Conservation (phyloP, 2,888 invertebrate species). For the Andrena fulva region DNA sequence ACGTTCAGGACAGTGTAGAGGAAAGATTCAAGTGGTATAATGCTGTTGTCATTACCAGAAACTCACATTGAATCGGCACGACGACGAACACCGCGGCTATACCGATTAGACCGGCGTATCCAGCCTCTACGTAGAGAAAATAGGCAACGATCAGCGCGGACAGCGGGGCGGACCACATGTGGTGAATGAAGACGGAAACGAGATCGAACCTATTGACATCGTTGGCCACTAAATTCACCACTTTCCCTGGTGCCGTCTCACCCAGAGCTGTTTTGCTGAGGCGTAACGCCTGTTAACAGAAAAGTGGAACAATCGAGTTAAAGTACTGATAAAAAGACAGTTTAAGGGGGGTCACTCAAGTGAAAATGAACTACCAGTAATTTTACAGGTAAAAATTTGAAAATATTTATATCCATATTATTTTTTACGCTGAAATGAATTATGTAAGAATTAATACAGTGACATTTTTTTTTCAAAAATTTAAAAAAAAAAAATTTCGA, state of each 20-base stretch:
- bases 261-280: constrained; percentile 90
- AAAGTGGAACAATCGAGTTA: constrained; percentile 9
- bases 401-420: no score
- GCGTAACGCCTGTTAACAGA: constrained; percentile 86
- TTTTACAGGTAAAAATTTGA: no score
- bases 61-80: constrained; percentile 93
- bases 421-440: no score
- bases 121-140: constrained; percentile 91
- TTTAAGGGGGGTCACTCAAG: no score
- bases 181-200: constrained; percentile 94
- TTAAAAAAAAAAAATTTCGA: no score
- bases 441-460: no score
- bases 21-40: not conserved
- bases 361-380: no score
- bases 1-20: not conserved
- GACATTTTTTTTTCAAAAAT: no score
- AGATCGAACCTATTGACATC: constrained; percentile 97
- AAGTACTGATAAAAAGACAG: no score
- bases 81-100: constrained; percentile 93
- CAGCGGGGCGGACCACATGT: constrained; percentile 95
- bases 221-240: constrained; percentile 89
- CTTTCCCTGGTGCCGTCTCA: constrained; percentile 89
- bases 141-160: constrained; percentile 90
- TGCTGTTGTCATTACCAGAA: constrained; percentile 9
- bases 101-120: constrained; percentile 92